These are phyloP conservation scores for Echinarachnius parma DNA, from an alignment of 53 echinoderm and acorn worm genomes.

Conservation along the genomic window DNA sequence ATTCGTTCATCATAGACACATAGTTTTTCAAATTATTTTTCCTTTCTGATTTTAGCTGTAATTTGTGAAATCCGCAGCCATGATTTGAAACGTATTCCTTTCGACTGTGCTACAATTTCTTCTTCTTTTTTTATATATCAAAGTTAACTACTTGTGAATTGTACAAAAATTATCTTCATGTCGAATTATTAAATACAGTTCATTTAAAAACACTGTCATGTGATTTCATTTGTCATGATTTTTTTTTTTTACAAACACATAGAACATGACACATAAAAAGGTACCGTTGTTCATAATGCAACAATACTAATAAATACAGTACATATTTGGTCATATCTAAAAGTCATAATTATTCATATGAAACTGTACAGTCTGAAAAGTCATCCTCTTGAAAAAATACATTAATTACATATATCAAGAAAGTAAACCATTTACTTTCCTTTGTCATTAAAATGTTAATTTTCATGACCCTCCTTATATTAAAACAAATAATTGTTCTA, in stretches of 20 bases:
- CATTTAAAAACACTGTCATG: slow-evolving; percentile 37
- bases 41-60: neutral
- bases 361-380: slow-evolving; percentile 43
- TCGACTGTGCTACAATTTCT: no score
- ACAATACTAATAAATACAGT: slow-evolving; percentile 52
- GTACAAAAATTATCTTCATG: slow-evolving; percentile 48
- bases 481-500: no score
- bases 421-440: no score
- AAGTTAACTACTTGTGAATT: slow-evolving; percentile 18
- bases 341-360: slow-evolving; percentile 17
- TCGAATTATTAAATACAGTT: slow-evolving; percentile 41
- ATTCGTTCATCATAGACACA: no score
- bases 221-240: slow-evolving; percentile 37
- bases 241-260: slow-evolving; percentile 44
- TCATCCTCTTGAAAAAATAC: neutral
- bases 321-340: slow-evolving; percentile 39
- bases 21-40: no score
- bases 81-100: no score
- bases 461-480: no score
- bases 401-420: no score
- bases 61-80: slow-evolving; percentile 18
- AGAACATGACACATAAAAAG: slow-evolving; percentile 27
- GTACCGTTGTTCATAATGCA: slow-evolving; percentile 38
- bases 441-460: no score
- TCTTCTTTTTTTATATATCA: no score